Conservation (phyloP, 2,797 vertebrate genomes). For the Melanotaenia pygmaea region DNA sequence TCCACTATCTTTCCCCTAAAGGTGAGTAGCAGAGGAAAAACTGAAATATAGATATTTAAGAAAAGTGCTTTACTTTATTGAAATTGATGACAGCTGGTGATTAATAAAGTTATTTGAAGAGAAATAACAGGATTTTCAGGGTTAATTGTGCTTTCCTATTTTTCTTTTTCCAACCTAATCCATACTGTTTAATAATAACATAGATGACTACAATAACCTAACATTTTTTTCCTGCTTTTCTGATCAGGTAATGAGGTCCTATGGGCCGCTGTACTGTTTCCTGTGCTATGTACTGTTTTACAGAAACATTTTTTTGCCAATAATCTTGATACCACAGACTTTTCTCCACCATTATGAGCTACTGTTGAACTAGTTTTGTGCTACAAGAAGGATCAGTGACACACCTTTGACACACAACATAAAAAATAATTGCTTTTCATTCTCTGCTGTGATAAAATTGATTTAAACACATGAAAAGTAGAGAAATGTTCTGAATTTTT, state of each 20-base stretch:
- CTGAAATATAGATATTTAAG: too few species aligned
- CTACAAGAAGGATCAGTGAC: background rate
- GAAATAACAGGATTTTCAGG: background rate
- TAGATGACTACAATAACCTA: background rate
- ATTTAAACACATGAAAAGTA: background rate
- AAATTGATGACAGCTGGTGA: background rate
- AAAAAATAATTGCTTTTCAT: background rate
- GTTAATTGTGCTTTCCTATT: background rate
- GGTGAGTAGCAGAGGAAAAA: too few species aligned
- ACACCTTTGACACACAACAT: background rate
- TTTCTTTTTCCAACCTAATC: background rate
- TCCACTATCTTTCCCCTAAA: too few species aligned
- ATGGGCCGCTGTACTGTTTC: background rate
- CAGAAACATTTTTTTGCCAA: background rate
- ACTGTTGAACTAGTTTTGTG: background rate
- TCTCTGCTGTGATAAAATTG: background rate
- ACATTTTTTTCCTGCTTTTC: constrained; percentile 8
- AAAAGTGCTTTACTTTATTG: too few species aligned
- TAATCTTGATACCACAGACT: background rate
- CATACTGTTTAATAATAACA: too few species aligned
- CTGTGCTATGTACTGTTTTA: constrained; percentile 3
- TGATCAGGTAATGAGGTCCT: background rate
- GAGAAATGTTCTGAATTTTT: background rate
- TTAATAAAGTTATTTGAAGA: background rate
- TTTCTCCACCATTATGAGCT: background rate